Evolutionary conservation across 2,888 invertebrate species (phyloP), one percentile per base, ranked within the genome.

Genomic region (Dryadula phaetusa): DNA sequence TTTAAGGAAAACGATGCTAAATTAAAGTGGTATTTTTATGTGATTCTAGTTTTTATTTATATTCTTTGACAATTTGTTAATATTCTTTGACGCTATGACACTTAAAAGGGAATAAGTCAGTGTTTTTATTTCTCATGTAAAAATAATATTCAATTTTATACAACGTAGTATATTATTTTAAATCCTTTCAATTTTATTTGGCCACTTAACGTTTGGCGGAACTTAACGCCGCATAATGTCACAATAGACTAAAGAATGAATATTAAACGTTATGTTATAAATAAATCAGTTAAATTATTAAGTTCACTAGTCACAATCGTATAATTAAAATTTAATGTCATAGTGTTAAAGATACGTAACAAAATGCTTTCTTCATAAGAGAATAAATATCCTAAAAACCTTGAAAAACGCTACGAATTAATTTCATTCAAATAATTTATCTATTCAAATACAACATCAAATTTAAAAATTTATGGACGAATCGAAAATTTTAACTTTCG

Each of bases 391-490:
- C 28, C 25, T 20, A 25, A 14, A 20, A 12, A 14, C 28, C 28
- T 16, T 40, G 22, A 56, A 56, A 56, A 40, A n/a, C 6, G 1
- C 37, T 56, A 37, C 25, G 10, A 40, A 40, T 20, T 28, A 16
- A n/a, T n/a, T n/a, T n/a, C 28, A 32, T 28, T n/a, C n/a, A n/a
- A 37, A 56, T 16, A 56, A 56, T 56, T 40, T 4, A 40, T 20
- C 37, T 40, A 40, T 56, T 56, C 22, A 54, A 8, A 54, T 37
- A 37, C 18, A n/a, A 56, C 56, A 40, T 46, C 28, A 44, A 44
- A 44, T 42, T 60, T 60, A 60, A 60, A 60, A 18, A 44, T 22
- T 53, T 44, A 42, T 63, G 63, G 63, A 63, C 63, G 53, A 53
- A 63, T 56, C 25, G 25, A 25, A 22, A 56, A 40, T 25, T 32